phyloP scores from a whole-genome alignment of 2,797 vertebrate genomes.

The Cossypha heuglini region DNA sequence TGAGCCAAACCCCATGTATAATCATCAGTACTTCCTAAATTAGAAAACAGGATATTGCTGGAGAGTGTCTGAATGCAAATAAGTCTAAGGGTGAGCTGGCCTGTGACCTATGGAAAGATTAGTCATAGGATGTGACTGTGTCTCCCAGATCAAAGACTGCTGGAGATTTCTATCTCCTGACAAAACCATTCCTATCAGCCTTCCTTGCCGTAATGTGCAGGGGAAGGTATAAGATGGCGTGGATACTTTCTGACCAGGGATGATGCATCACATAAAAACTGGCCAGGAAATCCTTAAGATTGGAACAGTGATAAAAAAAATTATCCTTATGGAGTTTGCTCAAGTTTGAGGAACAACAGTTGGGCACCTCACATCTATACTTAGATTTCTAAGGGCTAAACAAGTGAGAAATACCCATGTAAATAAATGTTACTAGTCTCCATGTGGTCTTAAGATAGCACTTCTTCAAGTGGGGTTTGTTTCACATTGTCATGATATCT shows the following conservation, averaged over 20 bases:
- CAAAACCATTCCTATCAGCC: not conserved
- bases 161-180: not conserved
- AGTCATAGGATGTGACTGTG: not conserved
- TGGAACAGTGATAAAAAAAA: not conserved
- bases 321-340: not conserved
- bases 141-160: not conserved
- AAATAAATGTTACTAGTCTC: not conserved
- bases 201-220: not conserved
- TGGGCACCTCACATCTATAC: not conserved
- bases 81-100: not conserved
- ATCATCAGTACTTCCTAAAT: slow-evolving; percentile 42
- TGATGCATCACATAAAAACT: not conserved
- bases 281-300: not conserved
- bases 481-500: slow-evolving; percentile 4
- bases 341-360: not conserved
- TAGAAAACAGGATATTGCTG: slow-evolving; percentile 52
- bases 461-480: not conserved
- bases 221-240: not conserved
- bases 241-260: not conserved
- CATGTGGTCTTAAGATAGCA: not conserved
- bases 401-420: not conserved
- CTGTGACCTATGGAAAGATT: slow-evolving; percentile 3
- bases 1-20: not conserved
- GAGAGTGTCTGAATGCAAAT: not conserved
- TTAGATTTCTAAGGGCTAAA: not conserved